Base-by-base conservation (phyloP, 1,140 invertebrate species). In the Piezodorus guildinii region DNA sequence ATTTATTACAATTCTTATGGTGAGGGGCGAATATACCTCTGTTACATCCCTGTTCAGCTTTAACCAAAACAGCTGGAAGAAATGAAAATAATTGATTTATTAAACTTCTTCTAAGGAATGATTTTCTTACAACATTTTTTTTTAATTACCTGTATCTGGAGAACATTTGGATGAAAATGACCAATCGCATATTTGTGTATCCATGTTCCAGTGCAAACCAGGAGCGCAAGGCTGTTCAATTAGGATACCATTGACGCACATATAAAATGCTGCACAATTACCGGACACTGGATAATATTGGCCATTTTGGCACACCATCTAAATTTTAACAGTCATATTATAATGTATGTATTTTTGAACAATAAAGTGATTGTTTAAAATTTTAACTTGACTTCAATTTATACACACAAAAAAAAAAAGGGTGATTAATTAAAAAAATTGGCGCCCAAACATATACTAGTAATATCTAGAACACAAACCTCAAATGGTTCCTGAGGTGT, bases 181-280 rank as follows among this genome's bases (percentile, higher is more conserved):
- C 82, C 82, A 88, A 68, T 88, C 86, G 68, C 87, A 90, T 73
- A 84, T 83, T 5, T 77, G 78, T 30, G 74, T 76, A 3, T 81
- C 77, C 0, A 76, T 72, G 62, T 83, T 82, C 84, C 85, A 90
- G 34, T 82, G 79, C 3, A 88, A 73, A 1, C 85, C 85, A 1
- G 85, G 81, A 0, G 83, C 81, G 72, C 87, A 90, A 56, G 76
- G 77, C 67, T 85, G 83, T 5, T 79, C 73, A 0, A 87, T 73
- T 14, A 85, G 72, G 45, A 80, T 72, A 0, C 81, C 80, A 71
- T 88, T 86, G 0, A 84, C 82, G 70, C 87, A 89, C 3, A 87
- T 79, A 60, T 81, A 79, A 71, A 86, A 89, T 65, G 78, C 80
- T 14, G 78, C 77, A 66, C 87, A 90, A 16, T 77, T 74, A 10